These are phyloP conservation scores for Aporophyla nigra DNA, from an alignment of 2,888 invertebrate species.

Conservation along the genomic window DNA sequence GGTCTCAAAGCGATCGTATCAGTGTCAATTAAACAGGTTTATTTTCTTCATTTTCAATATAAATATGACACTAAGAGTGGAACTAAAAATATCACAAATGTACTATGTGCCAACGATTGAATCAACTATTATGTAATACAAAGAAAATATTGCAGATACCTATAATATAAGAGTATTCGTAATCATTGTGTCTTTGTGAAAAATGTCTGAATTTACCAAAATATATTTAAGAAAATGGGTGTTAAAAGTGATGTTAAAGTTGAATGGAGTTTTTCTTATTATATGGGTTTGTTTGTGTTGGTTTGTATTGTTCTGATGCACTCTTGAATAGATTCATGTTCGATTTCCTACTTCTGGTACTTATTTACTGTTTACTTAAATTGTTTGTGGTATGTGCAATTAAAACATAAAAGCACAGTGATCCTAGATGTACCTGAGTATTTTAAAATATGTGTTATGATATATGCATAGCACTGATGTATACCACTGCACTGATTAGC, in stretches of 20 bases:
- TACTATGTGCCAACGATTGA: slow-evolving; percentile 65
- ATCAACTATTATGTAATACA: slow-evolving; percentile 52
- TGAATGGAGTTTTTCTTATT: slow-evolving; percentile 46
- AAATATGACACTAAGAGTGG: slow-evolving; percentile 37
- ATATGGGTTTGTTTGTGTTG: slow-evolving; percentile 44
- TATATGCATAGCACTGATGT: slow-evolving; percentile 34
- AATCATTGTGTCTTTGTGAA: slow-evolving; percentile 69
- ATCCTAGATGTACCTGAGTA: slow-evolving; percentile 52
- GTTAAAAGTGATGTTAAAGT: slow-evolving; percentile 60
- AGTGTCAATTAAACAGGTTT: slow-evolving; percentile 62
- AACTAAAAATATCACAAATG: slow-evolving; percentile 39
- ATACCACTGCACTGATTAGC: slow-evolving; percentile 36
- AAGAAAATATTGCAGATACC: slow-evolving; percentile 56
- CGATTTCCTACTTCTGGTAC: slow-evolving; percentile 44
- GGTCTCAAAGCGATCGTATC: slow-evolving; percentile 55
- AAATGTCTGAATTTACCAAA: slow-evolving; percentile 70
- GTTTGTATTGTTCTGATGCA: slow-evolving; percentile 46
- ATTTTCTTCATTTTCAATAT: slow-evolving; percentile 56
- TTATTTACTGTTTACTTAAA: slow-evolving; percentile 62
- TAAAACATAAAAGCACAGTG: slow-evolving; percentile 31
- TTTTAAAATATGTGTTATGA: slow-evolving; percentile 43
- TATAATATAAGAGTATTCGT: slow-evolving; percentile 62
- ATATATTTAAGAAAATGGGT: slow-evolving; percentile 61
- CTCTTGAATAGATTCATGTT: slow-evolving; percentile 23
- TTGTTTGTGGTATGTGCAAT: slow-evolving; percentile 33